phyloP scores from a whole-genome alignment of 2,888 invertebrate species.

The Limnephilus rhombicus region DNA sequence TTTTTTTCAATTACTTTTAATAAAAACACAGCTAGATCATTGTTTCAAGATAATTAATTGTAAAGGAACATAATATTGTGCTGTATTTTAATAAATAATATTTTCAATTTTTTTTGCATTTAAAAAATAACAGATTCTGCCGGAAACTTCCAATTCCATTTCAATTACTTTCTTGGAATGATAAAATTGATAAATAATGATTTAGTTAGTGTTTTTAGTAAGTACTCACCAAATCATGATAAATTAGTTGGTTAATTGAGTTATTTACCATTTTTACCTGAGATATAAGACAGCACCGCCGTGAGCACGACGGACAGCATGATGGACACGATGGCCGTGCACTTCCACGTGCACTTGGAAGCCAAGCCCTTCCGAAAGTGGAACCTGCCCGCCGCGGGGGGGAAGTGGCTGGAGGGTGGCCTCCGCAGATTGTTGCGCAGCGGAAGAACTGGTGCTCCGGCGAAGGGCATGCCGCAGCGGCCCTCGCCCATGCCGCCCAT shows the following conservation, averaged over 20 bases:
- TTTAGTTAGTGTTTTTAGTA: background rate
- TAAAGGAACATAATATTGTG: background rate
- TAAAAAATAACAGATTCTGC: background rate
- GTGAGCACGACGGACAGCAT: conserved; percentile 89
- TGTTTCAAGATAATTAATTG: background rate
- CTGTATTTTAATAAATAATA: too few relatives aligned
- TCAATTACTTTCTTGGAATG: background rate
- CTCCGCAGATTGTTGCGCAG: conserved; percentile 84
- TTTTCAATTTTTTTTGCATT: background rate
- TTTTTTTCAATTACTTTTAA: too few relatives aligned
- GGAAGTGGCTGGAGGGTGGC: conserved; percentile 85
- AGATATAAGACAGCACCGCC: conserved; percentile 91
- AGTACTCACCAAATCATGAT: conserved; percentile 10
- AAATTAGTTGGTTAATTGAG: conserved; percentile 45
- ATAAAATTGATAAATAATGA: background rate
- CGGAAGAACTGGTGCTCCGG: conserved; percentile 84
- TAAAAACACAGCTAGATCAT: background rate
- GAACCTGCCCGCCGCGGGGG: conserved; percentile 85
- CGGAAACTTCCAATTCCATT: background rate
- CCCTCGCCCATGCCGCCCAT: conserved; percentile 76
- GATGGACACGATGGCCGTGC: conserved; percentile 92
- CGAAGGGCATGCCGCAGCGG: conserved; percentile 81
- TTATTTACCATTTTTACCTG: conserved; percentile 79
- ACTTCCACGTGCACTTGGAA: conserved; percentile 94
- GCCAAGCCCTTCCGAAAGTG: conserved; percentile 92